A percentile compares a stretch with the other conserved stretches of the same genome.
phyloP scores from a whole-genome alignment of 2,888 invertebrate genomes.

The Oxyteleia sp. region DNA sequence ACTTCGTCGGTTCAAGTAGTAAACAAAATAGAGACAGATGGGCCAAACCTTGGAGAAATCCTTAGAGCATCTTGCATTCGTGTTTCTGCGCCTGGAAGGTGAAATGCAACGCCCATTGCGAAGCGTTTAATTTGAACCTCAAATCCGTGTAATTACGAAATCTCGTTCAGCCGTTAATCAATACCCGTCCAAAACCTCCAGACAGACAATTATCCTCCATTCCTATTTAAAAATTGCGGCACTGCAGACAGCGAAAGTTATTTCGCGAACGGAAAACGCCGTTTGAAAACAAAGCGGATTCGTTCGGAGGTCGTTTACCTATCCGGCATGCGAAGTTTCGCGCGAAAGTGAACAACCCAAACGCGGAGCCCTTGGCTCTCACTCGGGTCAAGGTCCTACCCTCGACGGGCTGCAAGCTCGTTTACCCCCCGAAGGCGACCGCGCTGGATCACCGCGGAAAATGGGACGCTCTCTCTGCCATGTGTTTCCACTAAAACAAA shows the following conservation, averaged over 20 bases:
- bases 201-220: constrained; percentile 49
- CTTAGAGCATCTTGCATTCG: constrained; percentile 71
- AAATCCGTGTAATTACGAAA: constrained; percentile 70
- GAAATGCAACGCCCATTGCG: constrained; percentile 41
- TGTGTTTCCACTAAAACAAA: constrained; percentile 30
- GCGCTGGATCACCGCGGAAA: constrained; percentile 66
- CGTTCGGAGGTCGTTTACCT: constrained; percentile 46
- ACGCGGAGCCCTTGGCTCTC: constrained; percentile 81
- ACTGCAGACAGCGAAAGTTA: constrained; percentile 1
- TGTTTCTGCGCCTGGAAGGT: constrained; percentile 35
- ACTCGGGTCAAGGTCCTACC: constrained; percentile 83
- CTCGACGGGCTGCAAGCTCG: constrained; percentile 77
- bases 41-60: constrained; percentile 36
- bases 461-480: constrained; percentile 49
- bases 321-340: constrained; percentile 40
- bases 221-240: constrained; percentile 28
- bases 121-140: constrained; percentile 54
- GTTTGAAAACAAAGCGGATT: constrained; percentile 39
- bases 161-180: constrained; percentile 61
- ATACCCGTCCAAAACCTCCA: constrained; percentile 39
- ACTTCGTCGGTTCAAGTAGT: not conserved
- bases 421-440: constrained; percentile 77
- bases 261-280: constrained; percentile 13
- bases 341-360: constrained; percentile 81
- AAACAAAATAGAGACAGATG: constrained; percentile 65